A percentile compares a stretch with the other conserved stretches of the same genome.
phyloP scores from a whole-genome alignment of 2,888 invertebrate genomes.

The Mimas tiliae region DNA sequence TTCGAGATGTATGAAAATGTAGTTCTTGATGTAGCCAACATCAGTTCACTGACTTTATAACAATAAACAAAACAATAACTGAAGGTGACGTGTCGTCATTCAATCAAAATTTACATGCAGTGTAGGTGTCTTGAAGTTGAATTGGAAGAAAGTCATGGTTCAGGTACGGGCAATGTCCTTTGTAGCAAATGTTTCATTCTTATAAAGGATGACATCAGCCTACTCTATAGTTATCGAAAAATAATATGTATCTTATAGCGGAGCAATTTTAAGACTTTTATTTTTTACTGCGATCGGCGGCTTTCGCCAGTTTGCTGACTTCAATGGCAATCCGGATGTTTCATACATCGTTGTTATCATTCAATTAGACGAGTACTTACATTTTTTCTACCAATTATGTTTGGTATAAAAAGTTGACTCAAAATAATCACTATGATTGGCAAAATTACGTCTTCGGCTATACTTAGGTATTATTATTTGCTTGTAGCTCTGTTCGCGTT shows the following conservation, averaged over 20 bases:
- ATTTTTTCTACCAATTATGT: neutral
- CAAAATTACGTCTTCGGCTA: no score
- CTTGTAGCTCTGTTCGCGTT: no score
- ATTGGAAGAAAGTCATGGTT: neutral
- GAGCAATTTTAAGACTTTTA: neutral
- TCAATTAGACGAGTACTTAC: constrained; percentile 7
- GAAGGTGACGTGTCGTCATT: neutral
- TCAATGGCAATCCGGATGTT: constrained; percentile 7
- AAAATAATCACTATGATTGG: neutral
- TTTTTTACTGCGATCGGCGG: no score
- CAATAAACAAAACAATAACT: neutral
- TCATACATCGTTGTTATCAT: neutral
- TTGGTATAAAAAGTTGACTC: neutral
- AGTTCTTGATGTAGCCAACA: neutral
- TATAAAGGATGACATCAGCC: neutral
- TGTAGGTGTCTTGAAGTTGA: neutral
- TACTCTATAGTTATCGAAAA: no score
- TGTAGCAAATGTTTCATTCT: neutral
- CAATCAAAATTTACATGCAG: neutral
- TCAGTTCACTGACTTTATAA: neutral
- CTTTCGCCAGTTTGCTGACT: neutral
- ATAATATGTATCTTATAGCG: no score
- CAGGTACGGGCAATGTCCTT: neutral
- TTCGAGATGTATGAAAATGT: neutral
- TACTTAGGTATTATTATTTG: no score